phyloP scores from a whole-genome alignment of 2,797 vertebrate genomes.

The Benthosema pterotum region DNA sequence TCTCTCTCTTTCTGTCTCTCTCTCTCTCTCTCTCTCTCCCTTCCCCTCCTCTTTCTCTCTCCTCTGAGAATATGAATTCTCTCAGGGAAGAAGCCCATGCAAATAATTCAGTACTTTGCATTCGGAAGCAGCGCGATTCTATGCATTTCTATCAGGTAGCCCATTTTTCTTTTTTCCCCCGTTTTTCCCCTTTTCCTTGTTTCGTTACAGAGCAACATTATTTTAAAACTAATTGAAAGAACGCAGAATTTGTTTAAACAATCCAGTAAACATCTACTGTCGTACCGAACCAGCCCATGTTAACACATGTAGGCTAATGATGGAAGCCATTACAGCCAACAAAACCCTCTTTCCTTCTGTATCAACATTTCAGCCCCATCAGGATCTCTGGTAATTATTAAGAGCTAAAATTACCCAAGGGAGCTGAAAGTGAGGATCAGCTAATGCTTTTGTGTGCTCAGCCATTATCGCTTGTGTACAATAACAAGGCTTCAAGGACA shows the following conservation, averaged over 20 bases:
- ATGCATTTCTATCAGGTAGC: constrained; percentile 58
- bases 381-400: constrained; percentile 41
- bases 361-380: constrained; percentile 19
- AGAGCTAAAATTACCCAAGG: constrained; percentile 46
- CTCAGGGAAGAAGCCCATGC: constrained; percentile 49
- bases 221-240: too few relatives aligned
- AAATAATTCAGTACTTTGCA: constrained; percentile 58
- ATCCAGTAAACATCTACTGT: too few relatives aligned
- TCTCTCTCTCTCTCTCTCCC: constrained; percentile 9
- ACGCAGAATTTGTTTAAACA: too few relatives aligned
- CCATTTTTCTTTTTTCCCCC: too few relatives aligned
- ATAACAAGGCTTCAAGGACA: constrained; percentile 50
- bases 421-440: constrained; percentile 22
- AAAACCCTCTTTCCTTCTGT: not conserved
- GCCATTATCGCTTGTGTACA: constrained; percentile 14
- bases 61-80: constrained; percentile 48
- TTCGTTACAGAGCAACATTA: too few relatives aligned
- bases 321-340: not conserved
- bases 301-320: too few relatives aligned
- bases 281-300: too few relatives aligned
- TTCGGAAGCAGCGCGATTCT: constrained; percentile 41
- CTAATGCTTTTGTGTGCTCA: constrained; percentile 14
- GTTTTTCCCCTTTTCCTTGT: too few relatives aligned
- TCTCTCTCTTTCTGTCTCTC: constrained; percentile 1
- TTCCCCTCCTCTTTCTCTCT: constrained; percentile 2